phyloP scores from a whole-genome alignment of 2,797 vertebrate genomes.

The Spinus pinus region DNA sequence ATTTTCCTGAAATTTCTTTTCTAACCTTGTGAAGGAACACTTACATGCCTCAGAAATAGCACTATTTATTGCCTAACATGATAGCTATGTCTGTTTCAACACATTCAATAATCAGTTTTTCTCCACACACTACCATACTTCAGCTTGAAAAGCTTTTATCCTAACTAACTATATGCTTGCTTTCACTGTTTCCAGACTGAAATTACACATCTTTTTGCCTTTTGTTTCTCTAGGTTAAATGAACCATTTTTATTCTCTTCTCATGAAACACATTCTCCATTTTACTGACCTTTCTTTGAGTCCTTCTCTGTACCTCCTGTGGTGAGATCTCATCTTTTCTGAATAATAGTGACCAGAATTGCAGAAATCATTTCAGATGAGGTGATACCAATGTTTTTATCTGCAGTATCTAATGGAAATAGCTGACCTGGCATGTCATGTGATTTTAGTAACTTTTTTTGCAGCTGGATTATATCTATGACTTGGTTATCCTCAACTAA shows the following conservation, averaged over 20 bases:
- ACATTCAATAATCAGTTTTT: neutral
- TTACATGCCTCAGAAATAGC: neutral
- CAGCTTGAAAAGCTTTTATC: neutral
- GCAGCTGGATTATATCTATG: neutral
- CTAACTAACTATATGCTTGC: neutral
- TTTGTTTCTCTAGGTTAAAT: neutral
- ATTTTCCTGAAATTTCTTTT: neutral
- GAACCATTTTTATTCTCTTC: neutral
- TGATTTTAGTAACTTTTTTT: neutral
- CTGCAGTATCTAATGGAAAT: neutral
- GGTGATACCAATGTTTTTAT: neutral
- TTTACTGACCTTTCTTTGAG: neutral
- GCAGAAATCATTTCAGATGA: neutral
- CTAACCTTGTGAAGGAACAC: neutral
- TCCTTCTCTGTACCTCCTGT: neutral
- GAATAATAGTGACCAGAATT: neutral
- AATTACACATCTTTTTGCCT: neutral
- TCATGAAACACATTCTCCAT: neutral
- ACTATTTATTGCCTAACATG: neutral
- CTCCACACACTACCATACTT: neutral
- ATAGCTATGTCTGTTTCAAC: neutral
- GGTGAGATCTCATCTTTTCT: neutral
- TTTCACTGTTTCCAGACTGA: neutral
- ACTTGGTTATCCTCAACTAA: neutral
- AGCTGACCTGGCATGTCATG: neutral